Percentiles rank a stretch among this genome's conserved stretches.
Evolutionary conservation across 2,113 vertebrate genomes (phyloP).

Genomic region (Rhinolophus sinicus): DNA sequence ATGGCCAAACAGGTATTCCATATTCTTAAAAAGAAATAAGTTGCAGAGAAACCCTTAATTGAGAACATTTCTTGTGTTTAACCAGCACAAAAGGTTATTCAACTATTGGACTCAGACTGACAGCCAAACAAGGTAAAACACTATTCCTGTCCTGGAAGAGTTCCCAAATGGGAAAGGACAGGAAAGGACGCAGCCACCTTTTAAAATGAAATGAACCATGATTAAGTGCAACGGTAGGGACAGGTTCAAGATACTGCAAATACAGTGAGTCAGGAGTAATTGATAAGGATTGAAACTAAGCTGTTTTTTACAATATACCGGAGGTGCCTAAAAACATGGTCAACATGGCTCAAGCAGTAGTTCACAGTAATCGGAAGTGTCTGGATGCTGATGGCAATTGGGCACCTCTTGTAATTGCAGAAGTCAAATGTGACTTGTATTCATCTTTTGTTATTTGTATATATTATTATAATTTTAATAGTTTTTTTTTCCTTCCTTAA

Average conservation of each 20-base stretch:
- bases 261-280: not conserved
- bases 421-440: too few relatives aligned
- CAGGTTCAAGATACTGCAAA: not conserved
- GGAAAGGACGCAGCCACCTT: not conserved
- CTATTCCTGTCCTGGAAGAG: not conserved
- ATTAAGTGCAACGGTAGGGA: not conserved
- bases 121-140: not conserved
- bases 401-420: too few relatives aligned
- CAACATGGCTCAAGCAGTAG: too few relatives aligned
- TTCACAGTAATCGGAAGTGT: too few relatives aligned
- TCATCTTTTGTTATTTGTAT: too few relatives aligned
- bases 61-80: not conserved
- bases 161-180: not conserved
- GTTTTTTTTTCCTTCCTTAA: too few relatives aligned
- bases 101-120: not conserved
- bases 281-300: not conserved
- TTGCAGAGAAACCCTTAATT: not conserved
- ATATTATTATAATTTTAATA: too few relatives aligned
- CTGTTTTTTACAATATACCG: not conserved
- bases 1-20: not conserved
- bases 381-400: too few relatives aligned
- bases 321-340: too few relatives aligned
- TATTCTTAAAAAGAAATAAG: not conserved
- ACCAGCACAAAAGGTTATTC: not conserved
- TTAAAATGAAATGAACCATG: conserved; percentile 5